A percentile compares a stretch with the other conserved stretches of the same genome.
phyloP scores from a whole-genome alignment of 2,888 invertebrate species.

The Boloria euphrosyne region DNA sequence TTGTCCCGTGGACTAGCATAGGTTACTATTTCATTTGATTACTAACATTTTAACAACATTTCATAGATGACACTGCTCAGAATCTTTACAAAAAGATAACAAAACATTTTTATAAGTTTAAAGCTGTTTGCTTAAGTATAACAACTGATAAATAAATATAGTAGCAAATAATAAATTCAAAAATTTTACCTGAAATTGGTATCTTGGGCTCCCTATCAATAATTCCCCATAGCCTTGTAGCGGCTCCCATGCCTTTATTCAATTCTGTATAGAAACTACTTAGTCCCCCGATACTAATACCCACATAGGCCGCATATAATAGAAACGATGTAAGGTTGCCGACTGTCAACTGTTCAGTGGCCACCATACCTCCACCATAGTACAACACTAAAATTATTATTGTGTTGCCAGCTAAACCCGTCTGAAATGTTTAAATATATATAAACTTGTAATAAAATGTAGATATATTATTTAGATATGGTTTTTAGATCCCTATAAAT shows the following conservation, averaged over 20 bases:
- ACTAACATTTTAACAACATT: too few relatives aligned
- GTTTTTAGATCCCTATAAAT: background rate
- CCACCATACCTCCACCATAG: constrained; percentile 94
- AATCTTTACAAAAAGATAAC: too few relatives aligned
- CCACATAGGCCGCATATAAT: constrained; percentile 96
- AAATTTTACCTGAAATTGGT: constrained; percentile 84
- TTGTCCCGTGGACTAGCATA: too few relatives aligned
- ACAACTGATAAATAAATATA: too few relatives aligned
- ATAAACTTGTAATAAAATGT: constrained; percentile 1
- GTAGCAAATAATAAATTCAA: too few relatives aligned
- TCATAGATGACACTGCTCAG: too few relatives aligned
- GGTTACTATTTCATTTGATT: too few relatives aligned
- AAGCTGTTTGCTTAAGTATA: too few relatives aligned
- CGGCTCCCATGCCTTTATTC: constrained; percentile 96
- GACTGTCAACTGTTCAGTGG: constrained; percentile 88
- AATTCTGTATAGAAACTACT: constrained; percentile 96
- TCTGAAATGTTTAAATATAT: constrained; percentile 67
- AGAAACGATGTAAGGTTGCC: constrained; percentile 97
- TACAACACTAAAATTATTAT: constrained; percentile 95
- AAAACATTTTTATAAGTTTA: too few relatives aligned
- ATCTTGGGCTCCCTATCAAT: constrained; percentile 91
- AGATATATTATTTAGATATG: background rate
- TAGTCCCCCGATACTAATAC: constrained; percentile 94
- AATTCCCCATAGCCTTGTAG: constrained; percentile 93
- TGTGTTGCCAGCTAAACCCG: constrained; percentile 93